Conservation (phyloP, 35 echinoderm and acorn worm species). For the Acanthaster planci region DNA sequence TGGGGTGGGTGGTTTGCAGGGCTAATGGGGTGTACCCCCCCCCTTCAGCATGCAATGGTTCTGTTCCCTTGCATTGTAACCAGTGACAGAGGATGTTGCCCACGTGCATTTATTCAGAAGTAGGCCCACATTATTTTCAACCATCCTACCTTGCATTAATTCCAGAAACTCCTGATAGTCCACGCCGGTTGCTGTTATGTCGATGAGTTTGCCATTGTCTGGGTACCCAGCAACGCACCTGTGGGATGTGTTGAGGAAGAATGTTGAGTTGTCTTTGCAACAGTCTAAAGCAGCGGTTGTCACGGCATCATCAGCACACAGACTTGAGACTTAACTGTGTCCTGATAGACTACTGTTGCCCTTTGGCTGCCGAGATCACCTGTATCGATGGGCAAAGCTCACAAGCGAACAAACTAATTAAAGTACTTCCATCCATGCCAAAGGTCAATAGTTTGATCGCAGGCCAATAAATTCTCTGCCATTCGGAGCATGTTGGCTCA, state of each 20-base stretch:
- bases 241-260: background rate
- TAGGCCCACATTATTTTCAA: background rate
- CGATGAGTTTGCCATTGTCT: background rate
- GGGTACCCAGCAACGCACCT: background rate
- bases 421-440: background rate
- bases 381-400: background rate
- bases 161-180: constrained; percentile 1
- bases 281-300: background rate
- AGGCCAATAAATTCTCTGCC: too few relatives aligned
- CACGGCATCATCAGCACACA: background rate
- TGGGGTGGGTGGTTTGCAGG: too few relatives aligned
- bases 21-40: too few relatives aligned
- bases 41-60: too few relatives aligned
- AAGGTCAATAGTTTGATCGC: too few relatives aligned
- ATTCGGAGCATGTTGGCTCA: too few relatives aligned
- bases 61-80: too few relatives aligned
- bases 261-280: background rate
- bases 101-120: too few relatives aligned
- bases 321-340: background rate
- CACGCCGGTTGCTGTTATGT: background rate
- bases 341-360: too few relatives aligned
- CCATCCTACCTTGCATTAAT: background rate
- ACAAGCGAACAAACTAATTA: background rate
- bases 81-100: too few relatives aligned
- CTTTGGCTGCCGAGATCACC: too few relatives aligned